A percentile compares a stretch with the other conserved stretches of the same genome.
Evolutionary conservation across 1,140 invertebrate species (phyloP).

Genomic region (Anadara kagoshimensis): DNA sequence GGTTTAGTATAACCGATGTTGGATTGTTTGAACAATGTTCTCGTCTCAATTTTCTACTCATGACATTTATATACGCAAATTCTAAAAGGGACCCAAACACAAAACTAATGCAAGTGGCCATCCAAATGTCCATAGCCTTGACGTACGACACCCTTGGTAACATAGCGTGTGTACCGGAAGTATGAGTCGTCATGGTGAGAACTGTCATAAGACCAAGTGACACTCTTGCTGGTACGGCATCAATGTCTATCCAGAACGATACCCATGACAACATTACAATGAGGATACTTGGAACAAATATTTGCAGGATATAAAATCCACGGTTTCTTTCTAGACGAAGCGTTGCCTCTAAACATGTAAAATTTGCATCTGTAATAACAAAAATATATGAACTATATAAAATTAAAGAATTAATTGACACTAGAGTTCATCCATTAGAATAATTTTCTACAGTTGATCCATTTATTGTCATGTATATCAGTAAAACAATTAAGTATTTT

Average conservation of each 20-base stretch:
- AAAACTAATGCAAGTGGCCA: conserved; percentile 90
- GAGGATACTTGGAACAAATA: conserved; percentile 93
- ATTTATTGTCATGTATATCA: neutral
- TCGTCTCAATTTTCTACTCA: conserved; percentile 37
- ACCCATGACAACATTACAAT: conserved; percentile 97
- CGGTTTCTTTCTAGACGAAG: conserved; percentile 92
- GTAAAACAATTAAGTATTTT: too few species aligned
- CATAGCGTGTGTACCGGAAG: conserved; percentile 37
- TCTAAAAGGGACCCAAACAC: conserved; percentile 89
- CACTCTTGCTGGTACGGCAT: conserved; percentile 78
- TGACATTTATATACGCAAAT: conserved; percentile 83
- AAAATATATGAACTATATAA: neutral
- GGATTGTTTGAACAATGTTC: conserved; percentile 11
- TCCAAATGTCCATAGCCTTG: conserved; percentile 90
- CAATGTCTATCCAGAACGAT: conserved; percentile 88
- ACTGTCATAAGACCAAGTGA: conserved; percentile 74
- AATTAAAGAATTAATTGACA: neutral
- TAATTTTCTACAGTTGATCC: neutral
- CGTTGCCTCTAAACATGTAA: conserved; percentile 29
- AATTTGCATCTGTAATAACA: conserved; percentile 1
- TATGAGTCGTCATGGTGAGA: conserved; percentile 59
- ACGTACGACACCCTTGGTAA: conserved; percentile 77
- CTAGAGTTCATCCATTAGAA: neutral
- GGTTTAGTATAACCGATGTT: neutral
- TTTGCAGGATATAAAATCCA: conserved; percentile 93